These are phyloP conservation scores for Sapajus apella DNA, from an alignment of 2,113 vertebrate species.

Conservation along the genomic window DNA sequence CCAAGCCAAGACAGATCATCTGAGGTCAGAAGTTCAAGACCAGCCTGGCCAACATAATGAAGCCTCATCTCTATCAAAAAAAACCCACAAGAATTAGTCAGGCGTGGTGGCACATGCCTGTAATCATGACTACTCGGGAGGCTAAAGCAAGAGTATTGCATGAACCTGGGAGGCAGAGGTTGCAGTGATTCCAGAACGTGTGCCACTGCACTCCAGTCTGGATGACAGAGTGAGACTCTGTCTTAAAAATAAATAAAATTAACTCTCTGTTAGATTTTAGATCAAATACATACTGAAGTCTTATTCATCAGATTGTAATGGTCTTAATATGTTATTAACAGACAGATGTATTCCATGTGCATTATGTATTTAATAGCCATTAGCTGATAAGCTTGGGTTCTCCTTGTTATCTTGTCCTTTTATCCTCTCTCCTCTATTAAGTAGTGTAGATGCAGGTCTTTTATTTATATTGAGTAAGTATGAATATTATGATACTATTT, in stretches of 20 bases:
- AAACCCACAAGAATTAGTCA: too few species aligned
- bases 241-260: not conserved
- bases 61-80: too few species aligned
- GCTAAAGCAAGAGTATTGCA: too few species aligned
- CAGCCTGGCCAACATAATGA: too few species aligned
- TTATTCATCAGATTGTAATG: not conserved
- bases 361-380: constrained; percentile 6
- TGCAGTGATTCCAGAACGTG: too few species aligned
- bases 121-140: too few species aligned
- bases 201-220: too few species aligned
- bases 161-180: too few species aligned
- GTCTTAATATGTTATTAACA: not conserved
- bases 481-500: not conserved
- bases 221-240: too few species aligned
- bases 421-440: not conserved
- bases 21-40: too few species aligned
- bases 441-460: not conserved
- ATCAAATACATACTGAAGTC: not conserved
- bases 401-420: not conserved
- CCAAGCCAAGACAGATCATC: too few species aligned
- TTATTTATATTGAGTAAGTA: constrained; percentile 22
- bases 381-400: not conserved
- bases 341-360: not conserved
- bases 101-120: too few species aligned
- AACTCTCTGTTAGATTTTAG: not conserved